Evolutionary conservation across 2,113 vertebrate species (phyloP), one percentile per base, ranked within the genome.

Genomic region (Dipodomys ordii): DNA sequence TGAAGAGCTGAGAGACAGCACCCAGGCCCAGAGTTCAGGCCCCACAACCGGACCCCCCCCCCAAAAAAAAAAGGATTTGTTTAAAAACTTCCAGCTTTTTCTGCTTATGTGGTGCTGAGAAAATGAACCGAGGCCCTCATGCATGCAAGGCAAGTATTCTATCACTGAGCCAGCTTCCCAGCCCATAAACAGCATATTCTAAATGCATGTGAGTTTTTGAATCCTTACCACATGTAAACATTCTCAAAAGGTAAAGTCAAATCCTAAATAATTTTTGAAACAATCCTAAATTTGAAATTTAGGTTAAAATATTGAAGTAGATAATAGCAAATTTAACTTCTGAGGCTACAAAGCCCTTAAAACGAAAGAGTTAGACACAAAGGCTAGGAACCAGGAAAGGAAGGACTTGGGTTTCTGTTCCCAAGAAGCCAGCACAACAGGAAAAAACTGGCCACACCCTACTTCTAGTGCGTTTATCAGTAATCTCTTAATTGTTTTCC

Each of bases 161-260:
- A 39, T 39, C 39, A 39, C 39, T 39, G 39, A 39, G 39, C 39
- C 39, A 39, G 39, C 39, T 39, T 39, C 39, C 39, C 39, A 39
- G 39, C 5, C 39, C 39, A 39, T 85, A 71, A 30, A 88, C 49
- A 73, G 39, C 39, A 2, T 85, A 69, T 72, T n/a, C 30, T 90
- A 67, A 86, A 82, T n/a, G 28, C 4, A 8, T 20, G 11, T 77
- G 69, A 32, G 3, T 49, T 93, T 12, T 53, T 87, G 69, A 95
- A 2, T 94, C 57, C 44, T 87, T 60, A 53, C 85, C 90, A 67
- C 30, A 71, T 60, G 28, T 53, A 80, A 91, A 85, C 25, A 39
- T 92, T 74, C 69, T 96, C 27, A 67, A 82, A 83, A 87, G 64
- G 83, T n/a, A 60, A 20, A 49, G 74, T 82, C 25, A 87, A 94